phyloP scores from a whole-genome alignment of 1,140 invertebrate species.

The Polypedilum pembai region DNA sequence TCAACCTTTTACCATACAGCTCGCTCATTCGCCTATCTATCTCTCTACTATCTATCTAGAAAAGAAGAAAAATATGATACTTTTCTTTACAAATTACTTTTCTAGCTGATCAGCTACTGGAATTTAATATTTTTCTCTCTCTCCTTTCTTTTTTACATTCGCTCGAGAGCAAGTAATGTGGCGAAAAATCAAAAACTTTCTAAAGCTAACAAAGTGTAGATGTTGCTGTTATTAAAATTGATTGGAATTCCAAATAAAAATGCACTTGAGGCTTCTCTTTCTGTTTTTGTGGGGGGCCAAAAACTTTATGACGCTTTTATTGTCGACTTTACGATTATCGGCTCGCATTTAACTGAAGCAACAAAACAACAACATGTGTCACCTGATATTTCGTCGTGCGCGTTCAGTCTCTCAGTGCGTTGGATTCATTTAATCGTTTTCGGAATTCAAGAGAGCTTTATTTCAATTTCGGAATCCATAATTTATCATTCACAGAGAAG shows the following conservation, averaged over 20 bases:
- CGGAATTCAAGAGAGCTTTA: neutral
- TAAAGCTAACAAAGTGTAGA: neutral
- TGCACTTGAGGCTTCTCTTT: no score
- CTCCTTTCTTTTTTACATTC: neutral
- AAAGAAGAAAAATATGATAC: conserved; percentile 9
- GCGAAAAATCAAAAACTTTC: neutral
- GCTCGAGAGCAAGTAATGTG: neutral
- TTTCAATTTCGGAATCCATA: conserved; percentile 2
- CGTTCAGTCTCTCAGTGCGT: neutral
- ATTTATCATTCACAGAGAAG: neutral
- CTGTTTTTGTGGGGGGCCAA: neutral
- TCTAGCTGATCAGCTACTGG: neutral
- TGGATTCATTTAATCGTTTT: conserved; percentile 15
- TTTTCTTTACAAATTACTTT: conserved; percentile 25
- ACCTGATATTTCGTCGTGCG: conserved; percentile 22
- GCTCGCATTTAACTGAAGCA: conserved; percentile 15
- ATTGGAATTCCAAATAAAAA: no score
- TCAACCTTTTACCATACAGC: neutral
- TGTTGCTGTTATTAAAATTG: neutral
- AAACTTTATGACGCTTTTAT: conserved; percentile 8
- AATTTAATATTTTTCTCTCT: conserved; percentile 16
- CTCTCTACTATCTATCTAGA: neutral
- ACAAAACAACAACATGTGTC: neutral
- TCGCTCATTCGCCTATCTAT: neutral
- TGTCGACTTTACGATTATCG: conserved; percentile 15